These are phyloP conservation scores for Zaprionus davidi DNA, from an alignment of 1,140 invertebrate genomes.

Conservation along the genomic window DNA sequence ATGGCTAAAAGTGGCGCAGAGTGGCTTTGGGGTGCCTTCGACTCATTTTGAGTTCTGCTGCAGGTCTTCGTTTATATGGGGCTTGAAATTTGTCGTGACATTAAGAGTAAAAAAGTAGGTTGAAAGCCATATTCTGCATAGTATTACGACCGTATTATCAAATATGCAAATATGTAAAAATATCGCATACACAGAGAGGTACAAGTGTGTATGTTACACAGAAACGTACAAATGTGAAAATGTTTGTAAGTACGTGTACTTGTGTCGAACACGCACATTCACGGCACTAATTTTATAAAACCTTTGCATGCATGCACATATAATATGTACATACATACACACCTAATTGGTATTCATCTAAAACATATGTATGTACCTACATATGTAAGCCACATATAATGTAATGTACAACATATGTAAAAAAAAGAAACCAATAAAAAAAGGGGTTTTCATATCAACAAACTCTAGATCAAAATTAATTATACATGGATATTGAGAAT, in stretches of 20 bases:
- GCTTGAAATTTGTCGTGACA: background rate
- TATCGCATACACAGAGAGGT: background rate
- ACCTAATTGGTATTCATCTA: background rate
- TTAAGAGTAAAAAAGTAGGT: background rate
- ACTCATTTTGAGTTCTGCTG: background rate
- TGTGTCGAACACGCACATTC: background rate
- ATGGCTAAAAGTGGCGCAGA: constrained; percentile 33
- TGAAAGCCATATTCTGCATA: background rate
- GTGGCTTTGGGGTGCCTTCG: constrained; percentile 2
- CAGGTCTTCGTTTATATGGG: background rate
- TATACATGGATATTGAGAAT: background rate
- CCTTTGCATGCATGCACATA: background rate
- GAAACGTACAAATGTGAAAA: too few relatives aligned
- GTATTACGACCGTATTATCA: background rate
- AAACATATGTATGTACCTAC: background rate
- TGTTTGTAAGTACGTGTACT: background rate
- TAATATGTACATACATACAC: background rate
- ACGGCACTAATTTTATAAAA: background rate
- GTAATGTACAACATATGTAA: too few relatives aligned
- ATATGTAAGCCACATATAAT: background rate
- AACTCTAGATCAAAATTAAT: too few relatives aligned
- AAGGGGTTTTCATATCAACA: too few relatives aligned
- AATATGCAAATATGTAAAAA: background rate
- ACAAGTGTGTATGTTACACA: background rate
- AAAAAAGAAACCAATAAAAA: too few relatives aligned